A percentile compares a stretch with the other conserved stretches of the same genome.
These are phyloP conservation scores for Sebastes trivittatus DNA, from an alignment of 2,797 vertebrate species.

Conservation along the genomic window DNA sequence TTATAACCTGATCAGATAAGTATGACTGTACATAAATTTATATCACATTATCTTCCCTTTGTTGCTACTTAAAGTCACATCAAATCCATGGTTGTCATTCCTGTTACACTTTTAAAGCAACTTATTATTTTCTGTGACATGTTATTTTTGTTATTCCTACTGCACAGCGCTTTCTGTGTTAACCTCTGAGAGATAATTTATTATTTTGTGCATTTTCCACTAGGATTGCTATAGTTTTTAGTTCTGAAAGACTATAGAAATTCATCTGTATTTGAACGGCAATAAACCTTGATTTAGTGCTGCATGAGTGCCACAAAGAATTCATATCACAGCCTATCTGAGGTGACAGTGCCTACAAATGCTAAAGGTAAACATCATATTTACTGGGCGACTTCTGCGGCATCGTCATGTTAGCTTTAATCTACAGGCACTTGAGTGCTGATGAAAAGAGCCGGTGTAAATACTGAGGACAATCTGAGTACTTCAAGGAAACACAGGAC, in stretches of 20 bases:
- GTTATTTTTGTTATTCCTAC: not conserved
- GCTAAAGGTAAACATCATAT: not conserved
- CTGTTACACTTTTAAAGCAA: not conserved
- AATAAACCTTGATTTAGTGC: not conserved
- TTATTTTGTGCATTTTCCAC: not conserved
- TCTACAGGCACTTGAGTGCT: slow-evolving; percentile 20
- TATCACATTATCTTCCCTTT: slow-evolving; percentile 1
- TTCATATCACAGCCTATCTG: not conserved
- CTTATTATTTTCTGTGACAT: not conserved
- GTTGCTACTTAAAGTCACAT: not conserved
- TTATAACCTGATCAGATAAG: slow-evolving; percentile 25
- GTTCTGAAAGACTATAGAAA: not conserved
- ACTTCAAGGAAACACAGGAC: slow-evolving; percentile 24
- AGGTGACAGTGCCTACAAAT: not conserved
- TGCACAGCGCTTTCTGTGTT: not conserved
- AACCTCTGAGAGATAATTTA: not conserved
- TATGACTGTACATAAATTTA: slow-evolving; percentile 13
- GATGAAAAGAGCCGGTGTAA: slow-evolving; percentile 26
- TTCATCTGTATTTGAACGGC: not conserved
- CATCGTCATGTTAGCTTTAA: slow-evolving; percentile 22
- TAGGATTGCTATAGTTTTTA: not conserved
- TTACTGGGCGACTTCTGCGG: not conserved
- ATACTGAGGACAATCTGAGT: slow-evolving; percentile 19
- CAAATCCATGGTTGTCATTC: not conserved
- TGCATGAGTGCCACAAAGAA: not conserved